Evolutionary conservation across 1,140 invertebrate genomes (phyloP).

Genomic region (Hestina assimilis): DNA sequence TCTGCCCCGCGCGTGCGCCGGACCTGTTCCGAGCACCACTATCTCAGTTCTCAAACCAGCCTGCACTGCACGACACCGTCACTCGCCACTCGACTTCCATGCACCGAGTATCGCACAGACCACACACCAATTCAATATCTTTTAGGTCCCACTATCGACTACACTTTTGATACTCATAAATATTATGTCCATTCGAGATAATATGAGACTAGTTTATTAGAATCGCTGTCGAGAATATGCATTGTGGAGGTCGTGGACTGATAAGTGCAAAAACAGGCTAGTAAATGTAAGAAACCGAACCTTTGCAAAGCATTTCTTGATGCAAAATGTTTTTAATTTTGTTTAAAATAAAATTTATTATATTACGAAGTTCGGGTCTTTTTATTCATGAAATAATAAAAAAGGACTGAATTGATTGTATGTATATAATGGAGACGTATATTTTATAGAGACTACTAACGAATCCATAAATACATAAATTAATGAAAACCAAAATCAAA

Average conservation of each 20-base stretch:
- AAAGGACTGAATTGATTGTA: too few species aligned
- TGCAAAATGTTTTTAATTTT: neutral
- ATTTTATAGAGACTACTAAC: too few species aligned
- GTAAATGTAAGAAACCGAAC: conserved; percentile 1
- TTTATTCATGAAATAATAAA: too few species aligned
- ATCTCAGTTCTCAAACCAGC: conserved; percentile 24
- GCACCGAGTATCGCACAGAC: conserved; percentile 28
- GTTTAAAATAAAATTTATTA: neutral
- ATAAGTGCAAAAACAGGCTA: conserved; percentile 8
- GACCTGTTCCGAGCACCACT: conserved; percentile 60
- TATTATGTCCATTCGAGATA: conserved; percentile 37
- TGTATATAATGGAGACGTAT: too few species aligned
- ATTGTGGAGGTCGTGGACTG: conserved; percentile 25
- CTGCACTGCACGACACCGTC: conserved; percentile 24
- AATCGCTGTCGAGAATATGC: conserved; percentile 14
- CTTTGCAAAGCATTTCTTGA: neutral
- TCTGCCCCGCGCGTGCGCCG: conserved; percentile 71
- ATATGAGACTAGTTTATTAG: conserved; percentile 37
- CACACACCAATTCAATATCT: conserved; percentile 35
- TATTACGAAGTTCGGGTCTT: neutral
- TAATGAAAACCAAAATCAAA: too few species aligned
- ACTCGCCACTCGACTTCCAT: conserved; percentile 23
- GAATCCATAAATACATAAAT: too few species aligned
- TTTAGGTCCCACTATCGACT: conserved; percentile 30
- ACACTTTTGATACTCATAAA: conserved; percentile 42